phyloP scores from a whole-genome alignment of 2,797 vertebrate species.

The Leucoraja ocellata region DNA sequence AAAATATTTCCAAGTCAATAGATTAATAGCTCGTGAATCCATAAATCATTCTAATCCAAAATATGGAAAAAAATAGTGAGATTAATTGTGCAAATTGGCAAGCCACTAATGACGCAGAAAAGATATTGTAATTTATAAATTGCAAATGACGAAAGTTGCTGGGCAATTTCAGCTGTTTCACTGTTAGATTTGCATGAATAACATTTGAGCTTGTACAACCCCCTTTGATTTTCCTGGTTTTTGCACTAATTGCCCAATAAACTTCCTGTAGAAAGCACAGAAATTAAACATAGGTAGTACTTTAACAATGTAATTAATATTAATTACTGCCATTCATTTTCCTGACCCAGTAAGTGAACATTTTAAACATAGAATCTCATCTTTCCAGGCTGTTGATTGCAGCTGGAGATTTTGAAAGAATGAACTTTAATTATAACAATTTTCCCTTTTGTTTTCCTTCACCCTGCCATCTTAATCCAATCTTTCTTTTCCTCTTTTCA shows the following conservation, averaged over 20 bases:
- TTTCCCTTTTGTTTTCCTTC: neutral
- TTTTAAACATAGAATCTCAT: neutral
- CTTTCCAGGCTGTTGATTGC: neutral
- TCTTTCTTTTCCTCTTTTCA: no score
- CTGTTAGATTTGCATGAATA: neutral
- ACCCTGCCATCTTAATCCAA: neutral
- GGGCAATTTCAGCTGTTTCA: neutral
- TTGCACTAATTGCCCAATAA: neutral
- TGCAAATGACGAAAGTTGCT: neutral
- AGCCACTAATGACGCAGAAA: neutral
- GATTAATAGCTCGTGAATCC: neutral
- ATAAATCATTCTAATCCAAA: neutral
- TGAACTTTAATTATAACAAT: neutral
- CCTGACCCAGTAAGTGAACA: neutral
- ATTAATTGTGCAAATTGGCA: neutral
- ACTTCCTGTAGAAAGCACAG: neutral
- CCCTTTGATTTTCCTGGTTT: neutral
- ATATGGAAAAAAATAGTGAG: neutral
- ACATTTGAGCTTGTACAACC: neutral
- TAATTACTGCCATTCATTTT: neutral
- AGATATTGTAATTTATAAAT: neutral
- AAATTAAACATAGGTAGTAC: neutral
- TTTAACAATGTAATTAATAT: neutral
- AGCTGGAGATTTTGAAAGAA: neutral
- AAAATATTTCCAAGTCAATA: neutral